Conservation (phyloP, 2,797 vertebrate genomes). For the Halcyon badia region DNA sequence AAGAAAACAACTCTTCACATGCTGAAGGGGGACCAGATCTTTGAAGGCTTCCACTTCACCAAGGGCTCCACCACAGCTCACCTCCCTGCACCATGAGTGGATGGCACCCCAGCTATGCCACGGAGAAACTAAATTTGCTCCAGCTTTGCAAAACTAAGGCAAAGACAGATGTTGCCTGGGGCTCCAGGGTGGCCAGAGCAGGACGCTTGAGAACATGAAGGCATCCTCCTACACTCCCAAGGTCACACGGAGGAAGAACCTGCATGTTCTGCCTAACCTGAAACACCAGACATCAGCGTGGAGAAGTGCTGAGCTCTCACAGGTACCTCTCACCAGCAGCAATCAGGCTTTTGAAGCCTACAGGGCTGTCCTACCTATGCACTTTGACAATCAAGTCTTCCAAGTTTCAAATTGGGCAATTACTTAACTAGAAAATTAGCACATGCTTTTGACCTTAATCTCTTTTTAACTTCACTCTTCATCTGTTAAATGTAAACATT, state of each 20-base stretch:
- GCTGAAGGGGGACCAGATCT: not conserved
- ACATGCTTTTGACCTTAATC: conserved; percentile 43
- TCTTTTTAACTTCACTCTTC: not conserved
- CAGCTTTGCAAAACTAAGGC: not conserved
- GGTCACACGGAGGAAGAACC: not conserved
- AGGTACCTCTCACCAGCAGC: not conserved
- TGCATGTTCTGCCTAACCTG: not conserved
- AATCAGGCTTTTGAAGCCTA: not conserved
- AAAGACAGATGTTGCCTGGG: not conserved
- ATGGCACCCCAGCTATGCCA: not conserved
- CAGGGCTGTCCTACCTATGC: not conserved
- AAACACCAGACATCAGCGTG: fast-evolving
- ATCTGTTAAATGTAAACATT: not conserved
- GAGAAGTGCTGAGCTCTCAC: not conserved
- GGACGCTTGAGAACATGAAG: fast-evolving
- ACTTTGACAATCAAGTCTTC: not conserved
- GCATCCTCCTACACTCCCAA: not conserved
- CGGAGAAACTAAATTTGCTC: fast-evolving
- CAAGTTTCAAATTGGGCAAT: not conserved
- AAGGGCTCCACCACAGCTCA: fast-evolving
- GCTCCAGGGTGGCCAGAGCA: not conserved
- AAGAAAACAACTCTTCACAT: not conserved
- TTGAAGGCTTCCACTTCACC: not conserved
- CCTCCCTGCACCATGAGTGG: fast-evolving
- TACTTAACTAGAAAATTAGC: conserved; percentile 26